Evolutionary conservation across 2,113 vertebrate genomes (phyloP).

Genomic region (Typhlomys cinereus): DNA sequence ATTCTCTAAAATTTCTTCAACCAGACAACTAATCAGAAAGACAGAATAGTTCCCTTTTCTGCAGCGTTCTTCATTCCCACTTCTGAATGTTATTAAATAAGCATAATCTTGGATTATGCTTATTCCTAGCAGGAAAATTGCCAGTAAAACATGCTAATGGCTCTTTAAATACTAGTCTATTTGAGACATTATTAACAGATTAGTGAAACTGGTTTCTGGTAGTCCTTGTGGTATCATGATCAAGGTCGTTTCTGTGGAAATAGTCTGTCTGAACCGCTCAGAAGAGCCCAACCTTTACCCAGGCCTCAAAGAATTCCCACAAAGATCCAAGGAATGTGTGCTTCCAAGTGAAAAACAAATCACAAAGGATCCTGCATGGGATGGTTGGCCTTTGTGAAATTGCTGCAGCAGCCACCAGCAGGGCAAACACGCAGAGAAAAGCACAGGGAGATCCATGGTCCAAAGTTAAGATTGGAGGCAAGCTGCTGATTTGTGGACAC

Average conservation of each 20-base stretch:
- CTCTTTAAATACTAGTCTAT: slow-evolving; percentile 58
- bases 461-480: not conserved
- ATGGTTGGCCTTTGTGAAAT: slow-evolving; percentile 45
- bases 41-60: not conserved
- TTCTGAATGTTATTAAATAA: slow-evolving; percentile 38
- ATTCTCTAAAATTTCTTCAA: too few relatives aligned
- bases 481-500: not conserved
- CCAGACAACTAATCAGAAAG: not conserved
- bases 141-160: slow-evolving; percentile 49
- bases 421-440: not conserved
- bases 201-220: slow-evolving; percentile 45
- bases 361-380: slow-evolving; percentile 53
- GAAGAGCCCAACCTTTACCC: slow-evolving; percentile 57
- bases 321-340: slow-evolving; percentile 75
- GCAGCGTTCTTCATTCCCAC: slow-evolving; percentile 34
- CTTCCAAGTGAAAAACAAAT: slow-evolving; percentile 68
- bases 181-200: slow-evolving; percentile 56
- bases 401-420: not conserved
- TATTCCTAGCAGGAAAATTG: not conserved
- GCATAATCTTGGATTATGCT: slow-evolving; percentile 38
- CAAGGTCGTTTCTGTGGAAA: slow-evolving; percentile 66
- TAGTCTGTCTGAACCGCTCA: slow-evolving; percentile 60
- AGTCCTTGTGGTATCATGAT: slow-evolving; percentile 40
- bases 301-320: slow-evolving; percentile 73
- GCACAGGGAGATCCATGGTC: not conserved